Base-by-base conservation (phyloP, 2,888 invertebrate species). In the Drosophila macrospina region DNA sequence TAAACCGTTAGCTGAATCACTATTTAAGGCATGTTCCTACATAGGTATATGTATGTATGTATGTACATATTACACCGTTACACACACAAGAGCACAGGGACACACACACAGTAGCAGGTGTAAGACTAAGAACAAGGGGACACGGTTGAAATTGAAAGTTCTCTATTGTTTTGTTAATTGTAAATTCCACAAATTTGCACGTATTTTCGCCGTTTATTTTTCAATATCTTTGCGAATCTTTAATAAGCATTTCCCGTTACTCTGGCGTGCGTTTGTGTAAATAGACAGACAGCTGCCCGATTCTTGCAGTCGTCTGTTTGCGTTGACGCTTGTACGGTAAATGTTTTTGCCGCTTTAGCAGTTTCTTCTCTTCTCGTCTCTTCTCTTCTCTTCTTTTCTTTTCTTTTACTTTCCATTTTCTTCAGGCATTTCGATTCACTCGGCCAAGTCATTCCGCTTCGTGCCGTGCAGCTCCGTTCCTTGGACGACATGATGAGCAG, bases 321-420 rank as follows among this genome's bases (percentile, higher is more conserved):
- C 83, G 24, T 62, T 77, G 88, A 85, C 86, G 86, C 82, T 65
- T 79, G 69, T 82, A 71, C 83, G 82, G 71, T 74, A 71, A 83
- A 83, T 83, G 83, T 76, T 71, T 78, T 73, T 57, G 64, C 47
- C 42, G 69, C 67, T 66, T 65, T 45, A 56, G 34, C 69, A 65
- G 55, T 30, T 55, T 60, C 50, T 54, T 60, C 15, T 52, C 28
- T 30, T 67, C 66, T 76, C 32, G 55, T 30, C 50, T 60, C 50
- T 54, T 60, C 15, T 52, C 28, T 30, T 67, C 66, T 60, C 50
- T 54, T 60, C 15, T 52, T 20, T 30, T 67, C 66, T 76, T 24
- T 45, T 45, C 37, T 54, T 87, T 85, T 87, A 85, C 86, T 87
- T 82, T 83, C 85, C 70, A 87, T 87, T 87, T 83, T 79, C 73